Evolutionary conservation across 2,888 invertebrate genomes (phyloP).

Genomic region (Cheilosia soror): DNA sequence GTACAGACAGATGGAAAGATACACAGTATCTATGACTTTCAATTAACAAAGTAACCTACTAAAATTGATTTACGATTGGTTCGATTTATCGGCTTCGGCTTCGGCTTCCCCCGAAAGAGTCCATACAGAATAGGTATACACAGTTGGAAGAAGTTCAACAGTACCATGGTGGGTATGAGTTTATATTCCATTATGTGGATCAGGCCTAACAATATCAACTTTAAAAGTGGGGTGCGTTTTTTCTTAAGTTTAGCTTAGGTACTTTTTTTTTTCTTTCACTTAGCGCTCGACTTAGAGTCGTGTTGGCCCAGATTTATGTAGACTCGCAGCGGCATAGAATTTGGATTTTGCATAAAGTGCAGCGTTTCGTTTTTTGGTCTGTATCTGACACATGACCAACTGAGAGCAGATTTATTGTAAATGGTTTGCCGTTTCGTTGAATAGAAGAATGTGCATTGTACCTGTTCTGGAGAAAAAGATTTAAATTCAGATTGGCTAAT

Average conservation of each 20-base stretch:
- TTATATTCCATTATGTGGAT: constrained; percentile 51
- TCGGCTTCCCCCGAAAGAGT: constrained; percentile 50
- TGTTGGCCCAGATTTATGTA: constrained; percentile 60
- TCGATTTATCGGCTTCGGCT: constrained; percentile 54
- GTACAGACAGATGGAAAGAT: constrained; percentile 35
- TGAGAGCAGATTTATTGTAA: constrained; percentile 67
- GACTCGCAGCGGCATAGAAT: constrained; percentile 39
- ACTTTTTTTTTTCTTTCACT: constrained; percentile 14
- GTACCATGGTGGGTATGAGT: constrained; percentile 27
- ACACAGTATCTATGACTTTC: constrained; percentile 62
- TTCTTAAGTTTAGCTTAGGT: constrained; percentile 23
- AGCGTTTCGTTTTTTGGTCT: constrained; percentile 36
- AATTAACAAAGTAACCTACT: constrained; percentile 76
- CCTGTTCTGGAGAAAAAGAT: constrained; percentile 42
- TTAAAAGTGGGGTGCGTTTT: constrained; percentile 55
- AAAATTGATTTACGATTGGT: constrained; percentile 75
- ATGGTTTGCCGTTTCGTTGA: constrained; percentile 53
- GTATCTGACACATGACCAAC: constrained; percentile 67
- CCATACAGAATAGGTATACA: neutral
- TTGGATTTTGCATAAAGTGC: constrained; percentile 64
- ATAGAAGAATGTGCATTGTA: constrained; percentile 60
- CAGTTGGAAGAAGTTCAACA: constrained; percentile 42
- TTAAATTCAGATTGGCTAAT: constrained; percentile 47
- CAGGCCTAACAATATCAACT: constrained; percentile 32
- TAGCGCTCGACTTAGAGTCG: constrained; percentile 13